Conservation (phyloP, 2,888 invertebrate species). For the Andrena minutula region DNA sequence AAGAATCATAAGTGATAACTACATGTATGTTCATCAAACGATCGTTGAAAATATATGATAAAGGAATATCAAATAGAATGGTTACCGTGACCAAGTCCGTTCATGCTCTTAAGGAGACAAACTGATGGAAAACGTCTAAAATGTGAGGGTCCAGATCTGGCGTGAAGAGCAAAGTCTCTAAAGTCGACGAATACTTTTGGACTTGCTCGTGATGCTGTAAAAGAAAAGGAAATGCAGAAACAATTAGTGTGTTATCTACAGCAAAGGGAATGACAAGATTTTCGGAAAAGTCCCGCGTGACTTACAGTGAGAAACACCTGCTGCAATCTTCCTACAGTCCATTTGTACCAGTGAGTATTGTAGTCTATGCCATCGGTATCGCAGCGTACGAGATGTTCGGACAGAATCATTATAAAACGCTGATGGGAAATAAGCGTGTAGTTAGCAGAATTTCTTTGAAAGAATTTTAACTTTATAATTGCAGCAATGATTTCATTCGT, state of each 20-base stretch:
- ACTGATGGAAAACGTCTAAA: constrained; percentile 98
- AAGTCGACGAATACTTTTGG: constrained; percentile 97
- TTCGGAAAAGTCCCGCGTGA: neutral
- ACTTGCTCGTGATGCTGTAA: constrained; percentile 98
- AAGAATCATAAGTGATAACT: constrained; percentile 7
- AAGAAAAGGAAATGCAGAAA: constrained; percentile 55
- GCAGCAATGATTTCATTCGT: constrained; percentile 19
- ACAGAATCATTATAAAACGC: constrained; percentile 98
- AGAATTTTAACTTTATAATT: neutral
- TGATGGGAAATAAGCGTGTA: constrained; percentile 78
- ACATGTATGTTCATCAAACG: neutral
- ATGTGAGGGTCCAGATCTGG: constrained; percentile 98
- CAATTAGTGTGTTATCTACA: neutral
- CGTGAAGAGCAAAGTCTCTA: constrained; percentile 98
- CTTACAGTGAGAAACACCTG: constrained; percentile 97
- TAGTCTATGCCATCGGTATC: constrained; percentile 97
- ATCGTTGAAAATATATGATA: neutral
- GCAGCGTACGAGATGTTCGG: constrained; percentile 96
- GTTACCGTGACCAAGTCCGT: constrained; percentile 6
- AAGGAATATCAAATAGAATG: constrained; percentile 11
- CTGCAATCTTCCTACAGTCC: constrained; percentile 97
- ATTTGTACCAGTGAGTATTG: constrained; percentile 97
- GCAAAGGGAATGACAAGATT: too few species aligned
- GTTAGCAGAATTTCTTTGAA: too few species aligned
- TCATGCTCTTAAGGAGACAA: constrained; percentile 94